phyloP scores from a whole-genome alignment of 64 coral and sea anemone species.

The Astreopora myriophthalma region DNA sequence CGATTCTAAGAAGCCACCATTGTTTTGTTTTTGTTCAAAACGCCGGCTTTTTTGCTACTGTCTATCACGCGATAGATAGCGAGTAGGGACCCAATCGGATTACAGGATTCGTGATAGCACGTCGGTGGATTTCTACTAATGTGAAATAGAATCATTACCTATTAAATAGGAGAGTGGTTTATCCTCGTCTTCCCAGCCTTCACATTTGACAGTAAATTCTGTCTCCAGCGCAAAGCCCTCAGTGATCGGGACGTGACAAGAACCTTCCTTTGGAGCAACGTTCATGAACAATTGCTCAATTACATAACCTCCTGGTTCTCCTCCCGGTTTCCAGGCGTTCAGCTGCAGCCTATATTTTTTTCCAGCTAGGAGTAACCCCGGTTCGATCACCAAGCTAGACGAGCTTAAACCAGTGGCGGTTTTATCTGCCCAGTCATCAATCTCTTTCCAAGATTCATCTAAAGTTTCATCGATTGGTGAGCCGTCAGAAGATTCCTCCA shows the following conservation, averaged over 20 bases:
- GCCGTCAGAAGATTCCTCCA: constrained; percentile 23
- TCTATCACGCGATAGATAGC: too few species aligned
- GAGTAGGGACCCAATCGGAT: too few species aligned
- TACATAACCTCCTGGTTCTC: constrained; percentile 83
- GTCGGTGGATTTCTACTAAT: neutral
- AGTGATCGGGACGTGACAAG: constrained; percentile 45
- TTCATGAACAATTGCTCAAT: constrained; percentile 77
- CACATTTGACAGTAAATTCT: constrained; percentile 70
- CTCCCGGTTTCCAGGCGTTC: constrained; percentile 92
- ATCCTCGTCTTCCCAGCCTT: constrained; percentile 76
- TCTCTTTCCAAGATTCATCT: constrained; percentile 59
- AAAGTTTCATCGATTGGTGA: neutral
- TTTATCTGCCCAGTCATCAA: constrained; percentile 48
- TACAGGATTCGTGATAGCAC: neutral
- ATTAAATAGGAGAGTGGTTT: constrained; percentile 78
- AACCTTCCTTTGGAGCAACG: constrained; percentile 59
- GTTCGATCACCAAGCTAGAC: constrained; percentile 65
- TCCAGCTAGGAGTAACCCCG: constrained; percentile 50
- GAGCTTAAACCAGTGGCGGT: constrained; percentile 69
- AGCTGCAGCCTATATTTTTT: constrained; percentile 63
- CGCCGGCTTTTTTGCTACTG: too few species aligned
- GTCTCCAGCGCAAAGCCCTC: constrained; percentile 84
- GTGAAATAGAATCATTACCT: constrained; percentile 19
- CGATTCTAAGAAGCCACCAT: too few species aligned
- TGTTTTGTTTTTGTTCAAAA: too few species aligned